Evolutionary conservation across 2,888 invertebrate genomes (phyloP), one percentile per base, ranked within the genome.

Genomic region (Conops quadrifasciatus): DNA sequence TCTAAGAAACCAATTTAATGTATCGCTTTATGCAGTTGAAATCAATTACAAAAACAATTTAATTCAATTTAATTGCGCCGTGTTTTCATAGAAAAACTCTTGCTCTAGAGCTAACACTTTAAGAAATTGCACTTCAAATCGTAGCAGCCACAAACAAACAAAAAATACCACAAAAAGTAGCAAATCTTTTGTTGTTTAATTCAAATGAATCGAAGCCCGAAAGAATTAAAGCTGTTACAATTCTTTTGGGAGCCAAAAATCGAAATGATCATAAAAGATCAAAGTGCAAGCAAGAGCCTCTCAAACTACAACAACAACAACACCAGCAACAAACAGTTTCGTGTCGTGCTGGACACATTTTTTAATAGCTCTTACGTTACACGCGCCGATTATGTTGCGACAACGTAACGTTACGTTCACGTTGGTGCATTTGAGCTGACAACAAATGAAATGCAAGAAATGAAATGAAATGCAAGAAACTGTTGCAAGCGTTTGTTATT

Each of bases 361-460:
- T 9, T 26, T 28, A 26, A 58, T 58, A 26, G 58, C 58, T 56
- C 21, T 56, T 24, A 56, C 24, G 24, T 56, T 36, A 36, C 9
- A 9, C 53, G 13, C 53, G 24, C 24, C 21, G 53, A 56, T 56
- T 56, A 56, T 19, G 53, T 21, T 49, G 19, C 4, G 36, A 36
- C 9, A 36, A 36, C 9, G 36, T 36, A 7, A 36, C 9, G 36
- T 36, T 36, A 36, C 36, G 36, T 36, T 36, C 4, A 36, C 36
- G 4, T 36, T 36, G 36, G 9, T 36, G 36, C 36, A 7, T 36
- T 36, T 36, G 26, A 58, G 58, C 58, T 58, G 58, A 24, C 58
- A 58, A 58, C 30, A 9, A 58, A 58, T 28, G 24, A 58, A 58
- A 58, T 58, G 58, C 53, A 53, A 53, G n/a, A 36, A 36, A 7